Percentiles rank a stretch among this genome's conserved stretches.
Conservation (phyloP, 1,140 invertebrate species). For the Acromyrmex echinatior region DNA sequence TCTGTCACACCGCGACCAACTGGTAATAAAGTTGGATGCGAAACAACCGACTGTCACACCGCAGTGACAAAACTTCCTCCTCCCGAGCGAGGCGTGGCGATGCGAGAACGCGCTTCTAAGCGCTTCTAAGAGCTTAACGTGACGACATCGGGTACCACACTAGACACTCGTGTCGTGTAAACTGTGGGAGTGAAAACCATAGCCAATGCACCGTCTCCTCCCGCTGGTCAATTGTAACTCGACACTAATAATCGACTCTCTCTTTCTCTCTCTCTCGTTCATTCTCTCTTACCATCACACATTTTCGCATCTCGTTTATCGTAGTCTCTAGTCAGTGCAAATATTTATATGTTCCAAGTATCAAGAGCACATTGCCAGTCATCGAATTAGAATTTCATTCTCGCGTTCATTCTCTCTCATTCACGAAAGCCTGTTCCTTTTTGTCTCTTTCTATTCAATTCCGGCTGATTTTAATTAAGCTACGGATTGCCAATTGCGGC, state of each 20-base stretch:
- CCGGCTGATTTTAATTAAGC: conserved; percentile 17
- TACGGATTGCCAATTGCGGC: no score
- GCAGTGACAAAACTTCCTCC: conserved; percentile 68
- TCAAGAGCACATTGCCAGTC: conserved; percentile 23
- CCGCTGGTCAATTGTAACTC: conserved; percentile 15
- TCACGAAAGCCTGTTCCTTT: background rate
- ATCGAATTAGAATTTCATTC: conserved; percentile 38
- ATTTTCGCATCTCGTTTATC: conserved; percentile 36
- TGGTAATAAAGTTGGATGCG: conserved; percentile 76
- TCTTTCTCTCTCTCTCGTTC: conserved; percentile 32
- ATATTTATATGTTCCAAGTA: conserved; percentile 57
- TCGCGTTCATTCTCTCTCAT: background rate
- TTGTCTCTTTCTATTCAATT: background rate
- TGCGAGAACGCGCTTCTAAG: conserved; percentile 43
- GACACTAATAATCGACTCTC: conserved; percentile 53
- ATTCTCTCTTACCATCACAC: conserved; percentile 5
- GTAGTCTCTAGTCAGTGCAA: conserved; percentile 45
- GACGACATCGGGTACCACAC: conserved; percentile 67
- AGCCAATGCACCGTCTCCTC: conserved; percentile 5
- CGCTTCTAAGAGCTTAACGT: conserved; percentile 75
- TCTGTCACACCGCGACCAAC: conserved; percentile 72
- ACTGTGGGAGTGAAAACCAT: conserved; percentile 57
- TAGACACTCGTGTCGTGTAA: conserved; percentile 67
- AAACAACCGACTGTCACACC: conserved; percentile 75
- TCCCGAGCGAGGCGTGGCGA: conserved; percentile 24